These are phyloP conservation scores for Fabriciana adippe DNA, from an alignment of 2,888 invertebrate genomes.

Conservation along the genomic window DNA sequence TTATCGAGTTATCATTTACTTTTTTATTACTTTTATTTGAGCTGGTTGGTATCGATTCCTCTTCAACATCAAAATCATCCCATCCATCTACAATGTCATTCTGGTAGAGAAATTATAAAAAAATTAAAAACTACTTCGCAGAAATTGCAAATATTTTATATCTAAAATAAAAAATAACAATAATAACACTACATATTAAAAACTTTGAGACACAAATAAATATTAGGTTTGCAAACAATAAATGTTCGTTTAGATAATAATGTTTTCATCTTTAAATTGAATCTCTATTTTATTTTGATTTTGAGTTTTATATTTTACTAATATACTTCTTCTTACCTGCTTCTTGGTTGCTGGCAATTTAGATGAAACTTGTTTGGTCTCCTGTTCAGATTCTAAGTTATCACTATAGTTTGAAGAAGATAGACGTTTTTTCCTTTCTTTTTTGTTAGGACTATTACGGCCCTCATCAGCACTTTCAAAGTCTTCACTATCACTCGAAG, in stretches of 20 bases:
- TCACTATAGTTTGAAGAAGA: slow-evolving; percentile 74
- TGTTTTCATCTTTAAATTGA: no score
- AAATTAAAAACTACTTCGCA: neutral
- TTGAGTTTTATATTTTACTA: neutral
- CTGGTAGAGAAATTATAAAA: slow-evolving; percentile 5
- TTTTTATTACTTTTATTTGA: slow-evolving; percentile 34
- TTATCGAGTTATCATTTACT: slow-evolving; percentile 23
- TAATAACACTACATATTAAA: no score
- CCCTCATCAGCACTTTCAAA: slow-evolving; percentile 91
- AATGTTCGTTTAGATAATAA: no score
- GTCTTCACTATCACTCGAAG: slow-evolving; percentile 88
- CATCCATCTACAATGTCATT: slow-evolving; percentile 60
- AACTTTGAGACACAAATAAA: no score
- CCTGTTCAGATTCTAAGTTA: slow-evolving; percentile 58
- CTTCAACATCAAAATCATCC: slow-evolving; percentile 78
- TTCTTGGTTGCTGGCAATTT: slow-evolving; percentile 11
- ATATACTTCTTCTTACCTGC: slow-evolving; percentile 23
- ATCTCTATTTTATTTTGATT: neutral
- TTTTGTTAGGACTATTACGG: slow-evolving; percentile 60
- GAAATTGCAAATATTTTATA: no score
- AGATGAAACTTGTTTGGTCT: slow-evolving; percentile 42
- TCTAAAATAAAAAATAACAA: no score
- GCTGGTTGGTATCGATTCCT: slow-evolving; percentile 44
- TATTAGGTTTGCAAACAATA: no score
- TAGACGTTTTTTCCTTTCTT: slow-evolving; percentile 63